Evolutionary conservation across 1,140 invertebrate species (phyloP), one percentile per base, ranked within the genome.

Genomic region (Pseudomyrmex sp.): DNA sequence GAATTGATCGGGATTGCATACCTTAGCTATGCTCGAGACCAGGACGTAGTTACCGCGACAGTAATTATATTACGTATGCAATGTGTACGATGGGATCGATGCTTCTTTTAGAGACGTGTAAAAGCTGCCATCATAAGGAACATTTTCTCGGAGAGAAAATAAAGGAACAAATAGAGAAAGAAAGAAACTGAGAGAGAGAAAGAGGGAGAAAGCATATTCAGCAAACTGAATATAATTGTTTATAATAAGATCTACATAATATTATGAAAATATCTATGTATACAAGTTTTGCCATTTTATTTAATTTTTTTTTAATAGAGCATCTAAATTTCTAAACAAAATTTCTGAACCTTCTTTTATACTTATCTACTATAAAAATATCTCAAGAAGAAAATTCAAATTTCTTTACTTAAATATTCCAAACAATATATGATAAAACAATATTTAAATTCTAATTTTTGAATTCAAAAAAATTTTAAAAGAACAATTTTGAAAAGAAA

Each of bases 41-140:
- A 18, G 54, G 18, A 58, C 10, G 65, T 73, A 66, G 80, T 82
- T 65, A 61, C 68, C 13, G 69, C 58, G 52, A 76, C 82, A 70
- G 76, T 88, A 87, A 88, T 89, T 88, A 87, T 79, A 82, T 89
- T 62, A 54, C 54, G 59, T 20, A 10, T 62, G 23, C 44, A 66
- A 77, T 70, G 56, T 75, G 63, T 50, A 56, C 73, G n/a, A 26
- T 35, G 15, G 75, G 75, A 88, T 89, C 74, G 85, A 88, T 87
- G 85, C 63, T 15, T 54, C 73, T 77, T 70, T 76, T 74, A 62
- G 56, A 35, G 23, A n/a, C 58, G 20, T 44, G 58, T 76, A 76
- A 72, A 44, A 69, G n/a, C 20, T 56, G 9, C 13, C 52, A 82
- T 26, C 52, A 44, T 15, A 59, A 61, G 54, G 56, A 50, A 20